Conservation (phyloP, 2,888 invertebrate genomes). For the Temnothorax ravouxi region DNA sequence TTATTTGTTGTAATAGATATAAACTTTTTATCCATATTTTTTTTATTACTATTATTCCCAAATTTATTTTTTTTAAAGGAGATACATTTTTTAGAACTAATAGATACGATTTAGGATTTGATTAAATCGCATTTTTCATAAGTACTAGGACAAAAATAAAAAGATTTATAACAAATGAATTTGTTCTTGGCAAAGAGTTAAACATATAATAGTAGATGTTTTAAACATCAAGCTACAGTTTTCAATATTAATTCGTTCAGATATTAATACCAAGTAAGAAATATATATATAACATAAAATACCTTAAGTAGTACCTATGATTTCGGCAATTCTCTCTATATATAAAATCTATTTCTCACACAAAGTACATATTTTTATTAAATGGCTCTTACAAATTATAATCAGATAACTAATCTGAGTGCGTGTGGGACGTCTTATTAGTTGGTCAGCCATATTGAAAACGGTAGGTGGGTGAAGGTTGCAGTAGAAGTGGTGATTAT, state of each 20-base stretch:
- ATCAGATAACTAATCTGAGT: slow-evolving; percentile 3
- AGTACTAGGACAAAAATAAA: neutral
- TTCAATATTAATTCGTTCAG: neutral
- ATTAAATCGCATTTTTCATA: neutral
- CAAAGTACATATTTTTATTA: neutral
- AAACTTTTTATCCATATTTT: neutral
- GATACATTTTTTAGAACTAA: neutral
- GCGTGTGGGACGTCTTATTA: slow-evolving; percentile 9
- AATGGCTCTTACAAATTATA: neutral
- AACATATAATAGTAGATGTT: neutral
- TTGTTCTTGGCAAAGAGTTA: neutral
- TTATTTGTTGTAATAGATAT: neutral
- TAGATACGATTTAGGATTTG: neutral
- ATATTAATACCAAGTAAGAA: neutral
- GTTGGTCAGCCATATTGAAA: neutral
- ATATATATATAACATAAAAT: neutral
- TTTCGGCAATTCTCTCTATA: neutral
- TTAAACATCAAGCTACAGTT: neutral
- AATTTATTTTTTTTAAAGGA: neutral
- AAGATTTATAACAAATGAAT: neutral
- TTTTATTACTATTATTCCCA: neutral
- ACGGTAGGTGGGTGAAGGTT: slow-evolving; percentile 72
- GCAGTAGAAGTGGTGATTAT: slow-evolving; percentile 71
- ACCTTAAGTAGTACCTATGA: neutral
- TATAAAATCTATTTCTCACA: neutral